Base-by-base conservation (phyloP, 2,797 vertebrate species). In the Lutjanus campechanus region DNA sequence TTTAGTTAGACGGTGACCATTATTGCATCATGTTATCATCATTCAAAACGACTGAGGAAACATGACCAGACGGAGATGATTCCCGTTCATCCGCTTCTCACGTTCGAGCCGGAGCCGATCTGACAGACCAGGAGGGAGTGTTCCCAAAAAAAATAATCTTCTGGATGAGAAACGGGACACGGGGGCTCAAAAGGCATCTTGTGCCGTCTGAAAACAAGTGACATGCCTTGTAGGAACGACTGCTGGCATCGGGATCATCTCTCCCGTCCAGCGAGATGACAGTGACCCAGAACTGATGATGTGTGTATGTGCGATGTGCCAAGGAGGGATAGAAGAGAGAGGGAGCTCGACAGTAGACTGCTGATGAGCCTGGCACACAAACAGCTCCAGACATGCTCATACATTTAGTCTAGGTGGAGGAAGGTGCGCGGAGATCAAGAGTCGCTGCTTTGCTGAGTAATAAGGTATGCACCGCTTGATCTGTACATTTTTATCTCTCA, bases 21-120 rank as follows among this genome's bases (percentile, higher is more conserved):
- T 66, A 76, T 92, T 92, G 82, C 91, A 91, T 90, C 92, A 89
- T n/a, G n/a, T 76, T 81, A 22, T 85, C 90, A 82, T 92, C 89
- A 91, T 73, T 64, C 36, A 49, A 49, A 41, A 61, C 11, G 25
- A 59, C 46, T 66, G 69, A 36, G 75, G 46, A 79, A 72, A 76
- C 56, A 13, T 29, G 44, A 50, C 54, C 8, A 36, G 25, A n/a
- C 70, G 44, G 50, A 72, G 69, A 79, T 80, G 46, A 87, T 82
- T 68, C 62, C 53, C 17, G 17, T 81, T 53, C 29, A 64, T 68
- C 62, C 54, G 50, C 64, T 74, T 77, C 56, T 83, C 58, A 25
- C 74, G 70, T 73, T 43, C 46, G 63, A 64, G 71, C 71, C 22
- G 12, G 55, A 55, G 60, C 25, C 13, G 51, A 79, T 66, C 59